Evolutionary conservation across 2,888 invertebrate genomes (phyloP).

Genomic region (Empis livida): DNA sequence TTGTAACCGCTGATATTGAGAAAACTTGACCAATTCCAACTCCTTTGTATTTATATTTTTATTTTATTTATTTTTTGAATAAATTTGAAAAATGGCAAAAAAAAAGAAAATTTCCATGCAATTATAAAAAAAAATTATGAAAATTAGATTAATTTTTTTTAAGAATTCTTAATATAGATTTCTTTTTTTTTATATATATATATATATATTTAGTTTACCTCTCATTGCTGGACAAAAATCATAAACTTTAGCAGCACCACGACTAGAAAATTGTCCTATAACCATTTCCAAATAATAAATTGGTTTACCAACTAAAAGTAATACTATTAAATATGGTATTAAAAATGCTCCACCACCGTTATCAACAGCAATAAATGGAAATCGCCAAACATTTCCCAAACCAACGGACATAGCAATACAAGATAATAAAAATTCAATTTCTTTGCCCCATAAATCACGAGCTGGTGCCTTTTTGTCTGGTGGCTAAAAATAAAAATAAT

Average conservation of each 20-base stretch:
- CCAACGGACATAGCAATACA: constrained; percentile 48
- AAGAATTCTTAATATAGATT: too few relatives aligned
- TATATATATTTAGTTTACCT: constrained; percentile 43
- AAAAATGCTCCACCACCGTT: constrained; percentile 57
- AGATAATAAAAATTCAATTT: constrained; percentile 33
- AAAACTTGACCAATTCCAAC: constrained; percentile 44
- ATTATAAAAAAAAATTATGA: neutral
- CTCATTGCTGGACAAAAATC: constrained; percentile 56
- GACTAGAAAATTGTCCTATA: constrained; percentile 59
- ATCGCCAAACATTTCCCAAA: constrained; percentile 55
- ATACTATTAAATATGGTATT: constrained; percentile 49
- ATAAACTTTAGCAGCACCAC: constrained; percentile 52
- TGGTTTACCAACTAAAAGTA: constrained; percentile 51
- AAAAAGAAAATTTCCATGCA: neutral
- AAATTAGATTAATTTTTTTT: neutral
- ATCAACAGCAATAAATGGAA: constrained; percentile 51
- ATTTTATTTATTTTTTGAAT: neutral
- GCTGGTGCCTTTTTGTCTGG: constrained; percentile 14
- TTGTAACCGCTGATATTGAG: constrained; percentile 43
- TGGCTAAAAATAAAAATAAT: constrained; percentile 5
- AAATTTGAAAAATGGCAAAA: neutral
- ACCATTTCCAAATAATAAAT: constrained; percentile 62
- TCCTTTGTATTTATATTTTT: constrained; percentile 31
- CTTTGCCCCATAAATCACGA: constrained; percentile 34
- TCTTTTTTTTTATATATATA: too few relatives aligned